Evolutionary conservation across 2,888 invertebrate species (phyloP).

Genomic region (Blomia tropicalis): DNA sequence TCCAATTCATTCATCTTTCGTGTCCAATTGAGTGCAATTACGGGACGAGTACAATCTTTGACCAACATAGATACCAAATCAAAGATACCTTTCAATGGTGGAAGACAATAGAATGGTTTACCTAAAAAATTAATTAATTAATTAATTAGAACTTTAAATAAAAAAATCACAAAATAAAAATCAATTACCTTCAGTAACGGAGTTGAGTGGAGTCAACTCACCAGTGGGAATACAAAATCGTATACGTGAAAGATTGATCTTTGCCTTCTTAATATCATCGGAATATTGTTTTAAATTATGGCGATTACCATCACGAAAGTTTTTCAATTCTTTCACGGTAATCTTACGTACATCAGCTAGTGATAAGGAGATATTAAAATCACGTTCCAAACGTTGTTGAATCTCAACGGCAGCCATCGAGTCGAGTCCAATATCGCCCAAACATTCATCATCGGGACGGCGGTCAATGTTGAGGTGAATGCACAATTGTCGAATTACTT

Average conservation of each 20-base stretch:
- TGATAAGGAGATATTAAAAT: slow-evolving; percentile 5
- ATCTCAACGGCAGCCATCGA: slow-evolving; percentile 16
- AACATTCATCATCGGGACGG: slow-evolving; percentile 14
- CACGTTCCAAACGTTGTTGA: slow-evolving; percentile 17
- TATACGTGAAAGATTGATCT: slow-evolving; percentile 13
- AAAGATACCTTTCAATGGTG: slow-evolving; percentile 76
- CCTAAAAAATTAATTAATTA: slow-evolving; percentile 26
- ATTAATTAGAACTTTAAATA: not conserved
- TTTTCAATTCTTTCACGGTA: slow-evolving; percentile 15
- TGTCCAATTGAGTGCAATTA: slow-evolving; percentile 79
- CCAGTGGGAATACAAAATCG: slow-evolving; percentile 8
- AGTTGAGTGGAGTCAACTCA: slow-evolving; percentile 1
- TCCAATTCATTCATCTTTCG: slow-evolving; percentile 57
- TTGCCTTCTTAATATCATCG: slow-evolving; percentile 18
- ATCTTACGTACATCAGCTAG: slow-evolving; percentile 9
- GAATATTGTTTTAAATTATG: slow-evolving; percentile 18
- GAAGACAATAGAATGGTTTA: slow-evolving; percentile 43
- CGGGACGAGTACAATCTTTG: slow-evolving; percentile 52
- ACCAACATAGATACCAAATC: slow-evolving; percentile 55
- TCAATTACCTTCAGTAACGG: not conserved
- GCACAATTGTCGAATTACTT: slow-evolving; percentile 13
- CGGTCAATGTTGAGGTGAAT: slow-evolving; percentile 10
- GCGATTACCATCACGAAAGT: slow-evolving; percentile 16
- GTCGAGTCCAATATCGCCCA: slow-evolving; percentile 17
- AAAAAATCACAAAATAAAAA: not conserved